These are phyloP conservation scores for Alosa sapidissima DNA, from an alignment of 2,797 vertebrate genomes.

Conservation along the genomic window DNA sequence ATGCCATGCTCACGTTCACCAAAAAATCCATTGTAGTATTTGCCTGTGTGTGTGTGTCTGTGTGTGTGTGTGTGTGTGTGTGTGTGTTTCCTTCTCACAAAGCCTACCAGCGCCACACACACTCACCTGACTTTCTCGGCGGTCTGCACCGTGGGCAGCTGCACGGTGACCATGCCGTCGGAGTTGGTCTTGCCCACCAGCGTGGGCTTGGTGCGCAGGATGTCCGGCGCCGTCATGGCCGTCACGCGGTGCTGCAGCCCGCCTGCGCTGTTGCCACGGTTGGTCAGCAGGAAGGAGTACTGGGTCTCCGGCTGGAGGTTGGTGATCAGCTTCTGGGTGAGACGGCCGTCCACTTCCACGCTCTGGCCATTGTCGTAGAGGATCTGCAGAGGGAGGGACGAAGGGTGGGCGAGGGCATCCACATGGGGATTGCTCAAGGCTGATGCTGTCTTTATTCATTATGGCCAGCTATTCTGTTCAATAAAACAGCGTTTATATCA, in stretches of 20 bases:
- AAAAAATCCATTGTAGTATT: no score
- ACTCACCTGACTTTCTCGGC: constrained; percentile 89
- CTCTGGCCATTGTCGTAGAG: constrained; percentile 97
- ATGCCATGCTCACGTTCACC: no score
- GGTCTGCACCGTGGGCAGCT: constrained; percentile 88
- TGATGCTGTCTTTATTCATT: no score
- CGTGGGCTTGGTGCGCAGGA: constrained; percentile 91
- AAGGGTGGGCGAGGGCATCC: not conserved
- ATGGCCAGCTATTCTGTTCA: not conserved
- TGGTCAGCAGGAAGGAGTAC: constrained; percentile 96
- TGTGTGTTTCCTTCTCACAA: no score
- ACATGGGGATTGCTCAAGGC: not conserved
- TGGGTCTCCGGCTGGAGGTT: constrained; percentile 95
- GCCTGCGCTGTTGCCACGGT: constrained; percentile 96
- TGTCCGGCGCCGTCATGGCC: constrained; percentile 92
- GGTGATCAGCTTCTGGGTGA: constrained; percentile 93
- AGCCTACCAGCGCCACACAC: no score
- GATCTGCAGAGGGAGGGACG: constrained; percentile 74
- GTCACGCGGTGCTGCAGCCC: constrained; percentile 96
- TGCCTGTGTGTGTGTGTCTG: not conserved
- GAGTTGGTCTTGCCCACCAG: constrained; percentile 92
- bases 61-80: not conserved
- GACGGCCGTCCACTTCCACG: constrained; percentile 94
- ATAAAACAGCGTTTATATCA: not conserved
- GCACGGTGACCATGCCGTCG: constrained; percentile 94